Conservation (phyloP, 1,140 invertebrate genomes). For the Drosophila ohnishii region DNA sequence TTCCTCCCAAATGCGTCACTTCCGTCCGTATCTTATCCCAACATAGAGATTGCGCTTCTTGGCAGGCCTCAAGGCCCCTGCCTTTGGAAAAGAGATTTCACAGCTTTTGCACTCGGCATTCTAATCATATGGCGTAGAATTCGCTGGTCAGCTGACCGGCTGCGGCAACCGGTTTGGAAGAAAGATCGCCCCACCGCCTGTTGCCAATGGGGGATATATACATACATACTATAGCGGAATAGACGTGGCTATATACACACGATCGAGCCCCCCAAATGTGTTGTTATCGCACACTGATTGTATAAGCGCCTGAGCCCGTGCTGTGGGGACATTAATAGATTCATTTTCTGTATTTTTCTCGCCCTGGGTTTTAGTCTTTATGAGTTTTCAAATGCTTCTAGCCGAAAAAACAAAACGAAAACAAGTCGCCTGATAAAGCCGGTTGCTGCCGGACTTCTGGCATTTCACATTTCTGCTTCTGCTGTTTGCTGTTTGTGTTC, state of each 20-base stretch:
- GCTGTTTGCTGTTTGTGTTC: conserved; percentile 5
- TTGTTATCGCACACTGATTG: conserved; percentile 66
- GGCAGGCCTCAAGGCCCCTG: conserved; percentile 17
- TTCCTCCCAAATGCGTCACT: conserved; percentile 41
- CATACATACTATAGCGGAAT: conserved; percentile 10
- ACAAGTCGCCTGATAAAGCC: conserved; percentile 51
- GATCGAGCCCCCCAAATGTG: conserved; percentile 76
- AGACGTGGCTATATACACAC: conserved; percentile 56
- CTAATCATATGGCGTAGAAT: conserved; percentile 69
- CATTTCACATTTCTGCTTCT: conserved; percentile 23
- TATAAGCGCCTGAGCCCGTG: conserved; percentile 47
- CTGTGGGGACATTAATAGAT: conserved; percentile 40
- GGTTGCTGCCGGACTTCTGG: conserved; percentile 32
- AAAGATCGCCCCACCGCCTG: conserved; percentile 39
- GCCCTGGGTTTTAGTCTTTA: conserved; percentile 19
- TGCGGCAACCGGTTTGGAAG: conserved; percentile 54
- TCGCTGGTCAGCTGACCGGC: conserved; percentile 62
- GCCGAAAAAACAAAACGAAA: conserved; percentile 26
- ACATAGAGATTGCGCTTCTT: conserved; percentile 28
- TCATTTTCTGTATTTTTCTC: conserved; percentile 31
- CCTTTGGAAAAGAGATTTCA: conserved; percentile 28
- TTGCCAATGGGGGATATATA: conserved; percentile 62
- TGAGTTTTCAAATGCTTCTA: conserved; percentile 43
- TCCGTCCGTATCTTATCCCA: conserved; percentile 45
- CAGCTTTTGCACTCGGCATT: conserved; percentile 37